Evolutionary conservation across 2,797 vertebrate genomes (phyloP).

Genomic region (Huso huso): DNA sequence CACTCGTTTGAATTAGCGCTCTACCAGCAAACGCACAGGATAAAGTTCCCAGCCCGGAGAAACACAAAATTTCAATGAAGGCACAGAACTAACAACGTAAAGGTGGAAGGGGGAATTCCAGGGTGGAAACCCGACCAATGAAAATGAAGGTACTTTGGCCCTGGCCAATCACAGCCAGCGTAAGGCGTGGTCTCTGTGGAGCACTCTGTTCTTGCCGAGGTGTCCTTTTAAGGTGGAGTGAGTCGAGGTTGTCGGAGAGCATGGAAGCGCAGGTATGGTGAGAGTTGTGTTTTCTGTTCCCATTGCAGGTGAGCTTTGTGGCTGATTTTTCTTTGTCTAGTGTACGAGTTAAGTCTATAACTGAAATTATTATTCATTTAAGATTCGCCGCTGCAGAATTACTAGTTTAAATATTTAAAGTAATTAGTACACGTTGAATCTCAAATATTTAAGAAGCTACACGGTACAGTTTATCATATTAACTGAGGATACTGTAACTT

Average conservation of each 20-base stretch:
- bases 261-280: too few relatives aligned
- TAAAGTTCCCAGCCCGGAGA: conserved; percentile 28
- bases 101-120: conserved; percentile 44
- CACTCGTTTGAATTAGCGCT: not conserved
- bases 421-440: too few relatives aligned
- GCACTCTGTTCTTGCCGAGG: conserved; percentile 8
- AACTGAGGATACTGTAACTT: too few relatives aligned
- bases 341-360: too few relatives aligned
- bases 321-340: too few relatives aligned
- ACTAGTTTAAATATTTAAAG: too few relatives aligned
- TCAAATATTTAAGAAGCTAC: too few relatives aligned
- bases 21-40: not conserved
- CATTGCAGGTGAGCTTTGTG: too few relatives aligned
- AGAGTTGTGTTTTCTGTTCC: too few relatives aligned
- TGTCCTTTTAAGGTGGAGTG: conserved; percentile 44
- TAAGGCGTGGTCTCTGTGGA: conserved; percentile 37
- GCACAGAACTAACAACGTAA: conserved; percentile 59
- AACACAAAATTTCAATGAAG: conserved; percentile 46
- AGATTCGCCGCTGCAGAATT: too few relatives aligned
- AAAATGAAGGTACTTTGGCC: not conserved
- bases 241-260: not conserved
- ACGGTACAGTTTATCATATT: too few relatives aligned
- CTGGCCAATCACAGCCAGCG: conserved; percentile 42
- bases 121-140: conserved; percentile 44
- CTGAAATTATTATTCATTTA: too few relatives aligned